Base-by-base conservation (phyloP, 2,113 vertebrate genomes). In the Camelus dromedarius region DNA sequence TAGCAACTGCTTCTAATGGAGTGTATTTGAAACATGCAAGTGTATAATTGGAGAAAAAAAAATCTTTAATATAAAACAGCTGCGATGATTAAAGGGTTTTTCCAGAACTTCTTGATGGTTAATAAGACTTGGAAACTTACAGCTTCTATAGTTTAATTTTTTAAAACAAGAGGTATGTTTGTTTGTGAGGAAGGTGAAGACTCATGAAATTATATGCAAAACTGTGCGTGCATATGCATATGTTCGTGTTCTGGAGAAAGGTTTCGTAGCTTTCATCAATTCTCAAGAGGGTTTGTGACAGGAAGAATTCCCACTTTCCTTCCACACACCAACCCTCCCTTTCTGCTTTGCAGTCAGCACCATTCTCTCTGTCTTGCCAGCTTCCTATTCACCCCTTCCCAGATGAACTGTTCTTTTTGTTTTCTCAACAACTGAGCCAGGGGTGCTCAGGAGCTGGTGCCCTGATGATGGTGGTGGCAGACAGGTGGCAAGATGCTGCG, bases 1-100 rank as follows among this genome's bases (percentile, higher is more conserved):
- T 92, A 94, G 96, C 89, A 93, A 97, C 90, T 93, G 82, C 89
- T 95, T 94, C 85, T 93, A 62, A 46, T 67, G 50, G 50, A 72
- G 30, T 83, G 19, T 64, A 64, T 79, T 67, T 95, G 69, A 87
- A 83, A 92, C 20, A 83, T 12, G 26, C 11, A 62, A 70, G 69
- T 50, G 7, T 77, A 79, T 28, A 81, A 38, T 0, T 67, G 5
- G 20, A 76, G 58, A 70, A 67, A 75, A 50, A 50, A 93, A 76
- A 83, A 46, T n/a, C 19, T 64, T 86, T 73, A 48, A n/a, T 50
- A 77, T 52, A 38, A 79, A 80, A 72, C 13, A 32, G 12, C 70
- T 90, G n/a, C 4, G 19, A 35, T 79, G 52, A 83, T 79, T 50
- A 62, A 58, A 88, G 15, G 62, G 4, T 56, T 81, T 70, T 94